Evolutionary conservation across 2,797 vertebrate species (phyloP), one percentile per base, ranked within the genome.

Genomic region (Hemitrygon akajei): DNA sequence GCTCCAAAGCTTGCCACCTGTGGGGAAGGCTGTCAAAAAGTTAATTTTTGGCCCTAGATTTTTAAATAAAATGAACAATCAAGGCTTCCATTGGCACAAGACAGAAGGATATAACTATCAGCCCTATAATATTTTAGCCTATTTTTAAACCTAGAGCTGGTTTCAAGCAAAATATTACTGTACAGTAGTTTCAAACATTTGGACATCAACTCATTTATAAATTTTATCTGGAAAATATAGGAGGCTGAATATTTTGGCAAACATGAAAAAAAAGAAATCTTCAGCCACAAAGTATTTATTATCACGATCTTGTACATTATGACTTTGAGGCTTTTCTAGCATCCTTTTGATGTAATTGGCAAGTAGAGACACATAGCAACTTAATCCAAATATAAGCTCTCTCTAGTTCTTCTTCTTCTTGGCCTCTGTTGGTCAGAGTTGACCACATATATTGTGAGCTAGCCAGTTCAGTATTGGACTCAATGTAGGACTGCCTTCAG

Each of bases 171-270:
- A 89, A 69, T 34, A 89, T 89, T 22, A 69, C 63, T 22, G n/a
- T n/a, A 89, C 86, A 89, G 86, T 69, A 89, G 86, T 89, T 89
- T 89, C 60, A 89, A 89, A 89, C n/a, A 69, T 37, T 87, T 69
- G 60, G 60, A 89, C 63, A n/a, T 69, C n/a, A 25, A 66, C 86
- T 89, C 60, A 69, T 89, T 89, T 89, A 37, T 89, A 89, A 66
- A 18, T 89, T 66, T 10, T 69, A 89, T 89, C 63, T 89, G 86
- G 60, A 89, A 89, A 69, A 86, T 86, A 86, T 63, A 27, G 81
- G 25, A 22, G 34, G 16, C n/a, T 89, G 63, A 69, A 69, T 22
- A 69, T 69, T 89, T 89, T 89, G 86, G n/a, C 86, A 66, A 37
- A 89, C 60, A 10, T 89, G 60, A 69, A 34, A 60, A 60, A 89